Evolutionary conservation across 1,140 invertebrate genomes (phyloP).

Genomic region (Ips typographus): DNA sequence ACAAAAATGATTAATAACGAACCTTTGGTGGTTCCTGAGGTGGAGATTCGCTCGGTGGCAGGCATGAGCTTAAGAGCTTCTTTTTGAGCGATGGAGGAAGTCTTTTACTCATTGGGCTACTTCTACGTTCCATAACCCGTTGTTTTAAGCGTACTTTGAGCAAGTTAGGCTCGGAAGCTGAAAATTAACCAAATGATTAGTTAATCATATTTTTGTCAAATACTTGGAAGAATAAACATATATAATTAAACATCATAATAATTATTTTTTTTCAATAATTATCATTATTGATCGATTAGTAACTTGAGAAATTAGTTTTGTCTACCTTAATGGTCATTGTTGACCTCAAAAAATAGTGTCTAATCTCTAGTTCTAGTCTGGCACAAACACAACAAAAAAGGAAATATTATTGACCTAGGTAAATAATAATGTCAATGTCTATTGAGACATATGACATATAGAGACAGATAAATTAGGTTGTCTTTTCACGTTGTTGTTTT

Average conservation of each 20-base stretch:
- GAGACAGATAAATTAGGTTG: too few relatives aligned
- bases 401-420: too few relatives aligned
- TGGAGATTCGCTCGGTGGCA: conserved; percentile 51
- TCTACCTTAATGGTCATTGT: too few relatives aligned
- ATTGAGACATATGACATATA: too few relatives aligned
- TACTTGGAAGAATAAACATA: neutral
- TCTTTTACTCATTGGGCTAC: conserved; percentile 82
- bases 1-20: neutral
- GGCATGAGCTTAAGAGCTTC: conserved; percentile 51
- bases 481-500: too few relatives aligned
- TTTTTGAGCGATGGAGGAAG: conserved; percentile 72
- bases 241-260: neutral
- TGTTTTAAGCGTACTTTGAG: conserved; percentile 95
- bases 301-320: too few relatives aligned
- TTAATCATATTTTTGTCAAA: too few relatives aligned
- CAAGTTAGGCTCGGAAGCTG: conserved; percentile 96
- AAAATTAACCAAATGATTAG: conserved; percentile 43
- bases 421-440: too few relatives aligned
- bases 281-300: too few relatives aligned
- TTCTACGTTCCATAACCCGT: conserved; percentile 87
- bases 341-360: too few relatives aligned
- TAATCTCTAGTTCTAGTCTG: too few relatives aligned
- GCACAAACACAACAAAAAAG: too few relatives aligned
- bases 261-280: neutral
- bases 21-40: conserved; percentile 53